These are phyloP conservation scores for Pomacea maculata DNA, from an alignment of 1,140 invertebrate species.

Conservation along the genomic window DNA sequence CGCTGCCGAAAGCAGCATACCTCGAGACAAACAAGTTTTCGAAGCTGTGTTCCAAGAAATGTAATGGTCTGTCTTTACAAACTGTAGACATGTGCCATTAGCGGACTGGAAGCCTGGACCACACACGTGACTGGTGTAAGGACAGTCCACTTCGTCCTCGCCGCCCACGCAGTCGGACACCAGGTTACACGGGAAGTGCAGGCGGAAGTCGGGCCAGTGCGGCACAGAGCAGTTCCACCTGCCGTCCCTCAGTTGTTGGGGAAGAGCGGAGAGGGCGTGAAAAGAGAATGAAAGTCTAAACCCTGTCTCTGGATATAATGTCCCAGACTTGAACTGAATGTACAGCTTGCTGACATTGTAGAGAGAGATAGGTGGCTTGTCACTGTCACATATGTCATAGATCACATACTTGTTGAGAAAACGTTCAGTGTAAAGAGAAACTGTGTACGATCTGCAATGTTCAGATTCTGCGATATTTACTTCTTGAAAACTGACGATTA, in stretches of 20 bases:
- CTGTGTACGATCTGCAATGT: not conserved
- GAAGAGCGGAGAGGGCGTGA: not conserved
- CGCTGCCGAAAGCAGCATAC: not conserved
- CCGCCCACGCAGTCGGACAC: not conserved
- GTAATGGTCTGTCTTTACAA: not conserved
- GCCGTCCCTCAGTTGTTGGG: not conserved
- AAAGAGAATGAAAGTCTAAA: conserved; percentile 8
- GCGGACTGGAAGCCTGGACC: not conserved
- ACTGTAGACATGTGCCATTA: not conserved
- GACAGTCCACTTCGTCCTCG: conserved; percentile 12
- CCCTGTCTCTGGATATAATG: not conserved
- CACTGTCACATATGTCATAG: not conserved
- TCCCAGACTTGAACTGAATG: not conserved
- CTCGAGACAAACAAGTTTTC: not conserved
- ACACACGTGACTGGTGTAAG: conserved; percentile 4
- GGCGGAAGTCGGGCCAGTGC: conserved; percentile 6
- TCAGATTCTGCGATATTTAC: not conserved
- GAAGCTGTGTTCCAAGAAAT: not conserved
- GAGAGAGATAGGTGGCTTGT: not conserved
- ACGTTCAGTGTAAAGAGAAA: not conserved
- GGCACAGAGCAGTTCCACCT: conserved; percentile 18
- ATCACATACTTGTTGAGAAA: not conserved
- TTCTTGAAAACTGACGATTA: not conserved
- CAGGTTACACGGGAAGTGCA: conserved; percentile 9
- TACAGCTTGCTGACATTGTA: not conserved